A percentile compares a stretch with the other conserved stretches of the same genome.
Conservation (phyloP, 2,113 vertebrate species). For the Poecile atricapillus region DNA sequence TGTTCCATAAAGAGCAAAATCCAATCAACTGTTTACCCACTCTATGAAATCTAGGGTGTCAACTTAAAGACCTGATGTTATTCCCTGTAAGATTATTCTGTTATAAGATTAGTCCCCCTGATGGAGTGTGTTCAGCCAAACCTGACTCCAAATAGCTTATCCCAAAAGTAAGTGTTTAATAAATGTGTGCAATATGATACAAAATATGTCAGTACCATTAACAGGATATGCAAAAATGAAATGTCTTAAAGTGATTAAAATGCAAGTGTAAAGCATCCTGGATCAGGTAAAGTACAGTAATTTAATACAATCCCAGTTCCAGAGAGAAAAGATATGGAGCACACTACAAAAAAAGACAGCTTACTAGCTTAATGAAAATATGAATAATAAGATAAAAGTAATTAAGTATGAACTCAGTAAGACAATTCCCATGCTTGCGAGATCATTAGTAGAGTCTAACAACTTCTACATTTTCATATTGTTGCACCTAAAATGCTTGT, state of each 20-base stretch:
- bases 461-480: not conserved
- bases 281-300: not conserved
- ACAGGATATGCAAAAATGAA: slow-evolving; percentile 18
- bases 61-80: not conserved
- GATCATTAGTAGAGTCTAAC: not conserved
- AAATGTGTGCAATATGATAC: not conserved
- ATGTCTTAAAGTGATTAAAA: not conserved
- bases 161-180: not conserved
- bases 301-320: not conserved
- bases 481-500: not conserved
- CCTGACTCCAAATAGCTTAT: not conserved
- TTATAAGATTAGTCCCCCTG: not conserved
- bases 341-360: not conserved
- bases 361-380: slow-evolving; percentile 13
- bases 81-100: not conserved
- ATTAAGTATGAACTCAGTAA: not conserved
- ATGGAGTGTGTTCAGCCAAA: not conserved
- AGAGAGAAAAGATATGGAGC: not conserved
- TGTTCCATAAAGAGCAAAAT: not conserved
- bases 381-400: slow-evolving; percentile 13
- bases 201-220: not conserved
- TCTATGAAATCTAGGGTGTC: not conserved
- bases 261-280: not conserved
- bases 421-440: not conserved
- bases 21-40: not conserved